phyloP scores from a whole-genome alignment of 2,113 vertebrate species.

The Nesoenas mayeri region DNA sequence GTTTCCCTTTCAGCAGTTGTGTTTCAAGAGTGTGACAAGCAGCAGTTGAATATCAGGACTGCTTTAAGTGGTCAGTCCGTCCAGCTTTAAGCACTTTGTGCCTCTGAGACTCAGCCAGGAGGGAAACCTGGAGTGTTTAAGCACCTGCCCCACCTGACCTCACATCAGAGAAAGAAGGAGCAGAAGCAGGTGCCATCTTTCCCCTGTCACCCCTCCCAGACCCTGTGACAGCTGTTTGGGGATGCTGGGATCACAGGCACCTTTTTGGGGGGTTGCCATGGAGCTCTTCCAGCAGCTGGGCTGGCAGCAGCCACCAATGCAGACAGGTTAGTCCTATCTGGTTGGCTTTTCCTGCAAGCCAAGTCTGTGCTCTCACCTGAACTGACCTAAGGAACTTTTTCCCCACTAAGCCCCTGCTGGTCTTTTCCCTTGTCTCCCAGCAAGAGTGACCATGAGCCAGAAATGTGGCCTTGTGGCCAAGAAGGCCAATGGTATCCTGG shows the following conservation, averaged over 20 bases:
- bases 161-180: neutral
- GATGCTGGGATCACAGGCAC: neutral
- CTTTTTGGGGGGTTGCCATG: neutral
- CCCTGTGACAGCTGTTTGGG: accelerated
- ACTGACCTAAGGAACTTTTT: neutral
- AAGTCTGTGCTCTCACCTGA: neutral
- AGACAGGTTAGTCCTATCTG: neutral
- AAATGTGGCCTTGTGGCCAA: too few relatives aligned
- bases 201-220: neutral
- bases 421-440: neutral
- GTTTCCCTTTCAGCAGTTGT: neutral
- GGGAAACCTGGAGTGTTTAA: neutral
- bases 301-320: neutral
- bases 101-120: neutral
- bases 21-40: neutral
- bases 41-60: neutral
- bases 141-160: neutral
- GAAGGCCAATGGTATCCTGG: too few relatives aligned
- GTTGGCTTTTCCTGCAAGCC: neutral
- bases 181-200: neutral
- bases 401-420: neutral
- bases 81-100: neutral
- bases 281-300: neutral
- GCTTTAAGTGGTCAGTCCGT: neutral
- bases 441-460: neutral